phyloP scores from a whole-genome alignment of 2,888 invertebrate genomes.

The Lingula anatina region DNA sequence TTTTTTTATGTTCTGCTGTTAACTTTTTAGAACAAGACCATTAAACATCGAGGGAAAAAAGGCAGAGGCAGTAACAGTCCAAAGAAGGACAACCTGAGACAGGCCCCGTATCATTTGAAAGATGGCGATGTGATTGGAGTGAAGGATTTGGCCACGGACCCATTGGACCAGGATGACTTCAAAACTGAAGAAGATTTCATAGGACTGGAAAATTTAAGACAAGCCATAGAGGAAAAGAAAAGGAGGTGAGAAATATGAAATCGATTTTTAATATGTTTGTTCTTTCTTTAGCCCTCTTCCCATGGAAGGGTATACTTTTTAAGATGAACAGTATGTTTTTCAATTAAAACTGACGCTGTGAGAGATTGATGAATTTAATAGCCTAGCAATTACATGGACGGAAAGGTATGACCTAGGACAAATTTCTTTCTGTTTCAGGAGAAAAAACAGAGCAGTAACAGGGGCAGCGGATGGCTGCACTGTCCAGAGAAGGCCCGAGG shows the following conservation, averaged over 20 bases:
- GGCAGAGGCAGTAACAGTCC: constrained; percentile 16
- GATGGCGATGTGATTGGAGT: constrained; percentile 49
- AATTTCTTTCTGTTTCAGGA: too few species aligned
- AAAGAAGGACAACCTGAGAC: constrained; percentile 33
- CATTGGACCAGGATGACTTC: constrained; percentile 30
- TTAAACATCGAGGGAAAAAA: constrained; percentile 19
- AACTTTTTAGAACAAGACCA: not conserved
- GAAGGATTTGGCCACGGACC: constrained; percentile 31
- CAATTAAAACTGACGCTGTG: constrained; percentile 21
- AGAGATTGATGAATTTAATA: constrained; percentile 19
- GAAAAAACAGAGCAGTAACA: too few species aligned
- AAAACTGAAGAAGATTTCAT: constrained; percentile 30
- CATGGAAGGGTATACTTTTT: not conserved
- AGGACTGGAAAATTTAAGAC: constrained; percentile 21
- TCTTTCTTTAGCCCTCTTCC: not conserved
- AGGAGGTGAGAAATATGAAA: constrained; percentile 23
- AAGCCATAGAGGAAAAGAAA: constrained; percentile 30
- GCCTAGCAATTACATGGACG: too few species aligned
- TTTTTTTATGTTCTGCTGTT: too few species aligned
- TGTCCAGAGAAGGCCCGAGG: constrained; percentile 25
- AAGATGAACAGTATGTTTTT: not conserved
- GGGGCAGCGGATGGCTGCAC: not conserved
- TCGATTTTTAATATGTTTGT: not conserved
- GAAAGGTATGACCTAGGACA: too few species aligned
- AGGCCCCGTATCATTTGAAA: constrained; percentile 38